Percentiles rank a stretch among this genome's conserved stretches.
These are phyloP conservation scores for Mythimna vitellina DNA, from an alignment of 2,888 invertebrate species.

Conservation along the genomic window DNA sequence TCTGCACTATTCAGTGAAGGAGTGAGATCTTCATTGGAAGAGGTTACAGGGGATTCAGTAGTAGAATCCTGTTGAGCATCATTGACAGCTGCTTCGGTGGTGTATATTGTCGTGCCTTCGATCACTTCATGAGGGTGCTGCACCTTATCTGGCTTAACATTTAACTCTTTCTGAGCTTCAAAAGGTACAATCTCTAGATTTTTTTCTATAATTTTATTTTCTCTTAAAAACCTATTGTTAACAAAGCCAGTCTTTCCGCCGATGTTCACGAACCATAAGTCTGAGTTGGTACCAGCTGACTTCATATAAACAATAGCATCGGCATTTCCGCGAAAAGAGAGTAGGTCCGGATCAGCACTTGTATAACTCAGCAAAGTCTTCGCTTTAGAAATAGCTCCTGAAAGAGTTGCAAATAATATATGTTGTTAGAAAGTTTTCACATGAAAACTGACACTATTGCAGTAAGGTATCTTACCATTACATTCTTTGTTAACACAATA, in stretches of 20 bases:
- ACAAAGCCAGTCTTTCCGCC: slow-evolving; percentile 93
- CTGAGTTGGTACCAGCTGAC: slow-evolving; percentile 91
- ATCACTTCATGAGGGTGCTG: slow-evolving; percentile 88
- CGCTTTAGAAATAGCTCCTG: slow-evolving; percentile 92
- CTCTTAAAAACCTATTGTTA: slow-evolving; percentile 90
- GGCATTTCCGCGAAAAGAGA: slow-evolving; percentile 91
- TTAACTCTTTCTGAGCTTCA: slow-evolving; percentile 57
- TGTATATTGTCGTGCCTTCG: slow-evolving; percentile 93
- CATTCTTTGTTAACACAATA: slow-evolving; percentile 93
- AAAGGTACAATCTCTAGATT: slow-evolving; percentile 79
- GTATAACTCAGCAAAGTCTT: slow-evolving; percentile 90
- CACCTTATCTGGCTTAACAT: slow-evolving; percentile 83
- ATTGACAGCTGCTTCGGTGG: slow-evolving; percentile 72
- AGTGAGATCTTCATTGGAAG: slow-evolving; percentile 60
- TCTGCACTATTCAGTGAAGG: slow-evolving; percentile 55
- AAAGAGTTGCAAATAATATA: slow-evolving; percentile 69
- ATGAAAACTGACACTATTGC: slow-evolving; percentile 68
- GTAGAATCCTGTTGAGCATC: slow-evolving; percentile 59
- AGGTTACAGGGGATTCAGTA: slow-evolving; percentile 54
- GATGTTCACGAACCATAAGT: slow-evolving; percentile 93
- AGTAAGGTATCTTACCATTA: slow-evolving; percentile 89
- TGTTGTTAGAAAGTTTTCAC: slow-evolving; percentile 68
- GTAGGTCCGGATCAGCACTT: slow-evolving; percentile 88
- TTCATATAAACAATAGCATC: slow-evolving; percentile 93
- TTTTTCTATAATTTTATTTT: slow-evolving; percentile 88